Base-by-base conservation (phyloP, 2,113 vertebrate species). In the Trinectes maculatus region DNA sequence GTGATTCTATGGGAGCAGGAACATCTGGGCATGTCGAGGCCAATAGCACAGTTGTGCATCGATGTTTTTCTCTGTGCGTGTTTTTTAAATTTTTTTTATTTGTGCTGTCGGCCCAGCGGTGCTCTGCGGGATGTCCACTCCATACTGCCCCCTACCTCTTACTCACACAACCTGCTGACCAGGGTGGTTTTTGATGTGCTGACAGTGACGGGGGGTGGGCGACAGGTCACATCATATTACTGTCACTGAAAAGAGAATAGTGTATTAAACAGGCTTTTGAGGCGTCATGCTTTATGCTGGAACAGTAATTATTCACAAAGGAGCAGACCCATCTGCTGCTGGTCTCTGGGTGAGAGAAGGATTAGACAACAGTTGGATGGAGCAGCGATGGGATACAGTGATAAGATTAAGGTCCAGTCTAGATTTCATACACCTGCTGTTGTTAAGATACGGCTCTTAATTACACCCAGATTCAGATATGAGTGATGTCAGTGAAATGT, bases 231-330 rank as follows among this genome's bases (percentile, higher is more conserved):
- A 36, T 77, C 55, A 63, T 26, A 71, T 81, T 53, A 79, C 12
- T n/a, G 3, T 84, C 75, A 70, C 1, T 18, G 8, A 6, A 11
- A 59, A 29, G 8, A 31, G 8, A 40, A 57, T 59, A 52, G 54
- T 43, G 22, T 29, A 47, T 34, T 52, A 72, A 79, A 36, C 28
- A 8, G 26, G 18, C 25, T 67, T 63, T 71, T n/a, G 33, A 19
- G 2, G 40, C 21, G 53, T 70, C n/a, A n/a, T 1, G 1, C 55
- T 43, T 69, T 76, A n/a, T n/a, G n/a, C 65, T 2, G 0, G 19
- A 69, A 61, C 77, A 55, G 58, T 37, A 42, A 74, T 83, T 79
- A 79, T 77, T 81, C 65, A 79, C 73, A 54, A 74, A 58, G 80
- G 77, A 82, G n/a, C 57, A 62, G 40, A 53, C 61, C 71, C 69